Evolutionary conservation across 2,888 invertebrate genomes (phyloP).

Genomic region (Uloborus plumipes): DNA sequence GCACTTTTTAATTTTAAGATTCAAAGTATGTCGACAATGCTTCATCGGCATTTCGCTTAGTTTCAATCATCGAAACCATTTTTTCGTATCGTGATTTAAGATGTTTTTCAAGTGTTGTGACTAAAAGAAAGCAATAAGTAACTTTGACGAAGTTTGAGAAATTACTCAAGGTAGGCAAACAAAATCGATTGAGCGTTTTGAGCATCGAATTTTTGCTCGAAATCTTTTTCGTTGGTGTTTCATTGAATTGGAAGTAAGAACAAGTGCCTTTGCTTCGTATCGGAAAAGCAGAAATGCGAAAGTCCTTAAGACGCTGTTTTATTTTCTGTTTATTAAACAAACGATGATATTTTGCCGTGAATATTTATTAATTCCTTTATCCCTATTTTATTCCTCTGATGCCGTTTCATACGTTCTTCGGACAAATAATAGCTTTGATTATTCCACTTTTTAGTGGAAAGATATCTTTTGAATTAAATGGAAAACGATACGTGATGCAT

Average conservation of each 20-base stretch:
- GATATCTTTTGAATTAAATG: conserved; percentile 55
- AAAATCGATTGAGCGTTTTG: no score
- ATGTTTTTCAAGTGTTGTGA: no score
- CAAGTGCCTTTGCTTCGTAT: conserved; percentile 10
- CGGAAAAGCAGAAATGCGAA: background rate
- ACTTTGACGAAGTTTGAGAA: no score
- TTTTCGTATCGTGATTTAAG: no score
- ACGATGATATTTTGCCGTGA: conserved; percentile 22
- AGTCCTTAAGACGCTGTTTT: conserved; percentile 9
- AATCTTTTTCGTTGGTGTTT: conserved; percentile 17
- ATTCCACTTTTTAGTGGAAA: conserved; percentile 49
- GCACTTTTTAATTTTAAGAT: no score
- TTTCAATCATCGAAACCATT: no score
- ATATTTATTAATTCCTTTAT: conserved; percentile 46
- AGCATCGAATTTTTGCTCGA: background rate
- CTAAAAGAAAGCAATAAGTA: no score
- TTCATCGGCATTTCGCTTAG: no score
- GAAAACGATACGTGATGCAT: conserved; percentile 46
- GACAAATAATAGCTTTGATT: conserved; percentile 53
- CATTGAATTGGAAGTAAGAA: conserved; percentile 6
- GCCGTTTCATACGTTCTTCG: conserved; percentile 29
- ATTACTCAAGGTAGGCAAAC: no score
- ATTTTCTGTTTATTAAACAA: conserved; percentile 18
- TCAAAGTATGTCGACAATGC: no score
- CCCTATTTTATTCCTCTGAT: conserved; percentile 24